Evolutionary conservation across 1,140 invertebrate species (phyloP).

Genomic region (Meloidogyne hapla): DNA sequence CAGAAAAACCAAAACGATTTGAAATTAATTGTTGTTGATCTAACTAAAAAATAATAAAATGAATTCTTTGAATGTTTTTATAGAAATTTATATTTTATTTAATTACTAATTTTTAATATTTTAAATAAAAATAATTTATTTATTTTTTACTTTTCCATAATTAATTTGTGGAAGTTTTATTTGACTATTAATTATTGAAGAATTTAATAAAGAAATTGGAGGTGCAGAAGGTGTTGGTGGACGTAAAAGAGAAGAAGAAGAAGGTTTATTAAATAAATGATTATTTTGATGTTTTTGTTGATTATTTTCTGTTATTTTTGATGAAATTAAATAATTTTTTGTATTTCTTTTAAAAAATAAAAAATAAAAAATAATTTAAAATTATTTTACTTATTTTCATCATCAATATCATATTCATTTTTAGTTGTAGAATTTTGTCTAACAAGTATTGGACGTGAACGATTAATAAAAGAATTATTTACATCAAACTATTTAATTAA

Average conservation of each 20-base stretch:
- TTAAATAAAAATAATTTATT: too few relatives aligned
- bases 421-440: background rate
- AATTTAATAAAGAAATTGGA: conserved; percentile 27
- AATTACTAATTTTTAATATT: too few relatives aligned
- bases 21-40: conserved; percentile 7
- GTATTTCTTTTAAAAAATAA: background rate
- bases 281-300: background rate
- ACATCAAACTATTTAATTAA: background rate
- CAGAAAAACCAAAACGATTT: conserved; percentile 9
- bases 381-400: background rate
- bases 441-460: background rate
- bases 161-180: background rate
- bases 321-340: background rate
- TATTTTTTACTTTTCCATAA: too few relatives aligned
- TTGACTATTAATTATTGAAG: conserved; percentile 4
- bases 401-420: background rate
- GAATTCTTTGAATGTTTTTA: too few relatives aligned
- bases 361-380: too few relatives aligned
- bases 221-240: conserved; percentile 32
- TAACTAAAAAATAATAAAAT: too few relatives aligned
- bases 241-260: conserved; percentile 6
- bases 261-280: background rate
- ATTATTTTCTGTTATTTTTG: conserved; percentile 12
- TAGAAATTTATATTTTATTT: too few relatives aligned
- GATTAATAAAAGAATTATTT: background rate